phyloP scores from a whole-genome alignment of 2,888 invertebrate species.

The Anticlea derivata region DNA sequence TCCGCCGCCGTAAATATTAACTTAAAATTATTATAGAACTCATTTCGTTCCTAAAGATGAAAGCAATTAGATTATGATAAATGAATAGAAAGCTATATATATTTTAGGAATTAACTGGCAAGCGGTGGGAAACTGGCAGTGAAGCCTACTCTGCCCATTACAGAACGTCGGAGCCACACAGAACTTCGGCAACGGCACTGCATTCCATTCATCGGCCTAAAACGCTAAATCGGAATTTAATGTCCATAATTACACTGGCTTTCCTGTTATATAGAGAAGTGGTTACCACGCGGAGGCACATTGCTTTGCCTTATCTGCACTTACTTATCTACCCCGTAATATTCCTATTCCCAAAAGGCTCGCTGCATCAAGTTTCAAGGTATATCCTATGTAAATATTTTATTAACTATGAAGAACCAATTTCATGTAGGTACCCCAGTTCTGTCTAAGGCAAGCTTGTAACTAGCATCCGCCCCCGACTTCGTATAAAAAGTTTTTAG shows the following conservation, averaged over 20 bases:
- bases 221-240: slow-evolving; percentile 16
- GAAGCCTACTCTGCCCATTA: not conserved
- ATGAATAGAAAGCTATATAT: too few relatives aligned
- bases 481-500: too few relatives aligned
- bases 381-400: slow-evolving; percentile 1
- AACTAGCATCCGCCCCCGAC: too few relatives aligned
- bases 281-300: slow-evolving; percentile 1
- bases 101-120: not conserved
- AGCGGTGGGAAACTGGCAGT: not conserved
- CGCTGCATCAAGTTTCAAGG: slow-evolving; percentile 27
- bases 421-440: too few relatives aligned
- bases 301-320: too few relatives aligned
- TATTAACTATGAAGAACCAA: not conserved
- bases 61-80: too few relatives aligned
- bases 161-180: not conserved
- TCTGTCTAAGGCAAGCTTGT: too few relatives aligned
- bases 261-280: slow-evolving; percentile 4
- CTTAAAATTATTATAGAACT: too few relatives aligned
- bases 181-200: slow-evolving; percentile 5
- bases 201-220: slow-evolving; percentile 10
- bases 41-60: too few relatives aligned
- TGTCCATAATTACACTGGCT: slow-evolving; percentile 7
- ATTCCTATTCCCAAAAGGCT: slow-evolving; percentile 20
- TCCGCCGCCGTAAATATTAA: too few relatives aligned
- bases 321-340: slow-evolving; percentile 15